Conservation (phyloP, 1,140 invertebrate species). For the Charaxes varanes region DNA sequence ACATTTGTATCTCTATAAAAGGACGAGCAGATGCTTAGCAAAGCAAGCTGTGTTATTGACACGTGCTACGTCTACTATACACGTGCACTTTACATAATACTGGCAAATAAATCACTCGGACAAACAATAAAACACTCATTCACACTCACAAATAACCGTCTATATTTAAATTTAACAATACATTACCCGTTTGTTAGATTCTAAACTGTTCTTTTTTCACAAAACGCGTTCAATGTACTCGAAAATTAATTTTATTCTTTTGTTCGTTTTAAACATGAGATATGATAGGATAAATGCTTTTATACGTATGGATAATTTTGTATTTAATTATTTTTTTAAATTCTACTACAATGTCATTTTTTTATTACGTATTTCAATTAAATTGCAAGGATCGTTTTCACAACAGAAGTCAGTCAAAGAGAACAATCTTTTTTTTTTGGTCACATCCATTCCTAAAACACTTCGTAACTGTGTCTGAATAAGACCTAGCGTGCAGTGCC, state of each 20-base stretch:
- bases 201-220: background rate
- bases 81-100: constrained; percentile 23
- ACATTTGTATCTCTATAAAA: background rate
- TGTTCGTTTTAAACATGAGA: no score
- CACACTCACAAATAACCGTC: constrained; percentile 1
- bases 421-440: no score
- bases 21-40: background rate
- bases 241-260: constrained; percentile 11
- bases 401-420: no score
- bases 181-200: background rate
- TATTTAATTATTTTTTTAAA: no score
- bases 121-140: constrained; percentile 12
- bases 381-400: no score
- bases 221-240: constrained; percentile 15
- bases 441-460: no score
- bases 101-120: constrained; percentile 14
- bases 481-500: no score
- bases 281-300: no score
- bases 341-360: no score
- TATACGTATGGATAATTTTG: no score
- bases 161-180: constrained; percentile 4
- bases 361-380: no score
- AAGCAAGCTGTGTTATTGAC: background rate
- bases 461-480: no score
- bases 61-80: constrained; percentile 1